Evolutionary conservation across 2,888 invertebrate species (phyloP), one percentile per base, ranked within the genome.

Genomic region (Zygaena filipendulae): DNA sequence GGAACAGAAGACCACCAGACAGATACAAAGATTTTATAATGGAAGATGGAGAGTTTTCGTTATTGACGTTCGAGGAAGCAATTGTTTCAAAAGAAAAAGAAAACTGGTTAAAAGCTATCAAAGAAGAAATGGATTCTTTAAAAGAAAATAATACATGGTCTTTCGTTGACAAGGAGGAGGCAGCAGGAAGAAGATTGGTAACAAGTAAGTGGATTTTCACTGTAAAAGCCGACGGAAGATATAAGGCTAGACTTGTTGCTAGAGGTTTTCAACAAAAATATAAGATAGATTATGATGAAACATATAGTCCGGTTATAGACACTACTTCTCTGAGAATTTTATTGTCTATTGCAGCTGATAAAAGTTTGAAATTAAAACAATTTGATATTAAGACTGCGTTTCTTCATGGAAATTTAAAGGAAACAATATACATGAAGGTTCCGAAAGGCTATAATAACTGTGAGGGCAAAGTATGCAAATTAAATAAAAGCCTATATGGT

Each of bases 281-380:
- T 14, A 25, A 13, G 8, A 29, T 29, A n/a, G 24, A 25, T 21
- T 29, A 29, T 21, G 24, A 29, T 25, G 29, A 29, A 14, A 21
- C 14, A 7, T 21, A 29, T 8, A 25, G 13, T 13, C 14, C 13
- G 0, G 29, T 29, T 9, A n/a, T 28, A 3, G 20, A 28, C 7
- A 28, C n/a, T 11, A 18, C 22, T 14, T 28, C 23, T 4, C 11
- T 28, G n/a, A 28, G 22, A 28, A 9, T 28, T 12, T 7, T 28
- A 28, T 10, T 21, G 8, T 28, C 28, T 8, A 22, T 28, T 16
- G 28, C 23, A 16, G 23, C 23, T 9, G 9, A 8, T 21, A 21
- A 21, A 21, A 21, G 21, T n/a, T 21, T 21, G n/a, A 12, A 16
- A 12, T 13, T 19, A 27, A 27, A 21, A 21, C 27, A 27, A 21